phyloP scores from a whole-genome alignment of 2,113 vertebrate species.

The Hepsetus odoe region DNA sequence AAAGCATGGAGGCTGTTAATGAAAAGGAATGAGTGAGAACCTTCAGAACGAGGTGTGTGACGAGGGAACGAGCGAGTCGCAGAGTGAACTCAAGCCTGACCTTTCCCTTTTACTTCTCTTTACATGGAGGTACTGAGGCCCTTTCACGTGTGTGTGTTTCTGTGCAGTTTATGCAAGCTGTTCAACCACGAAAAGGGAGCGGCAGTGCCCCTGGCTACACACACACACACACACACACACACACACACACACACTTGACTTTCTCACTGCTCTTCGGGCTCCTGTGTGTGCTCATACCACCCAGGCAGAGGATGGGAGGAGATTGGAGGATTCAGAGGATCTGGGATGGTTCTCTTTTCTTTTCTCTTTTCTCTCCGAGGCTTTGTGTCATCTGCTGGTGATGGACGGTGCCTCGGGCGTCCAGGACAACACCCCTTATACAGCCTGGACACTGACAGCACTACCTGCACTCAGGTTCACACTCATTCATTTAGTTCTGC shows the following conservation, averaged over 20 bases:
- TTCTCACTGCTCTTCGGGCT: background rate
- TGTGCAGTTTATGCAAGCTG: background rate
- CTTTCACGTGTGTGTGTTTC: constrained; percentile 2
- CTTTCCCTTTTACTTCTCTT: background rate
- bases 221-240: no score
- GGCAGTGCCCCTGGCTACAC: background rate
- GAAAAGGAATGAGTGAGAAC: constrained; percentile 24
- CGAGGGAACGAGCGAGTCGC: background rate
- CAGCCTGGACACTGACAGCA: background rate
- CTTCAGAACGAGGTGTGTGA: background rate
- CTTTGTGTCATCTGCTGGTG: background rate
- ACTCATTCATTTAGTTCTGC: no score
- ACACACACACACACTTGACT: background rate
- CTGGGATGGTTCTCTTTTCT: background rate
- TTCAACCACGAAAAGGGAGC: constrained; percentile 3
- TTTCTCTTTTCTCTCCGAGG: background rate
- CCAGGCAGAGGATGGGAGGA: constrained; percentile 10
- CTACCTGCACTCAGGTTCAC: background rate
- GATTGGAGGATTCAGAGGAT: background rate
- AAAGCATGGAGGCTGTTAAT: constrained; percentile 56
- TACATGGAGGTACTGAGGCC: background rate
- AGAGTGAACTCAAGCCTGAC: background rate
- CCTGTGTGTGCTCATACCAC: background rate
- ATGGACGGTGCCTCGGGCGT: background rate
- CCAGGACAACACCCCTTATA: background rate